These are phyloP conservation scores for Buathra laborator DNA, from an alignment of 2,888 invertebrate species.

Conservation along the genomic window DNA sequence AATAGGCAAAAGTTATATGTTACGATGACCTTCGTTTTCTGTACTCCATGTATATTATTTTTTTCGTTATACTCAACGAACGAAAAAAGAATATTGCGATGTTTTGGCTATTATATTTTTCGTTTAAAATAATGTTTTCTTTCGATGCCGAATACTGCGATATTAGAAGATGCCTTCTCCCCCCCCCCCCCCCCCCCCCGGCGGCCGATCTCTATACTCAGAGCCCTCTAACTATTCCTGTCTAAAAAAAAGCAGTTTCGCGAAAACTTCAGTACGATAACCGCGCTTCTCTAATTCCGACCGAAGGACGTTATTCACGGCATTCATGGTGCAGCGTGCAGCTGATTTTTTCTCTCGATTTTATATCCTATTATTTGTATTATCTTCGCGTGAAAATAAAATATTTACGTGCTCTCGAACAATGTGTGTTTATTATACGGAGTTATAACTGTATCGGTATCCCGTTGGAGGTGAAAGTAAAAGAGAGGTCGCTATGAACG, in stretches of 20 bases:
- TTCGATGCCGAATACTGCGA: too few relatives aligned
- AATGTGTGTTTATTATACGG: not conserved
- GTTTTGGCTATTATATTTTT: too few relatives aligned
- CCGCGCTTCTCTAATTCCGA: not conserved
- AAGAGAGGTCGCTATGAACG: slow-evolving; percentile 10
- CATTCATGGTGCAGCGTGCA: not conserved
- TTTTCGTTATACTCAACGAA: too few relatives aligned
- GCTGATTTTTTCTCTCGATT: not conserved
- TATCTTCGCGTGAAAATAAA: not conserved
- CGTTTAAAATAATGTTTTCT: too few relatives aligned
- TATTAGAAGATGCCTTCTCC: too few relatives aligned
- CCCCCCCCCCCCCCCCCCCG: too few relatives aligned
- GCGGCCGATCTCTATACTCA: too few relatives aligned
- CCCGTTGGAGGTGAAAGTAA: slow-evolving; percentile 56
- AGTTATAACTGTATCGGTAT: not conserved
- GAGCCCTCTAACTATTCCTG: not conserved
- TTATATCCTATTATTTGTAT: not conserved
- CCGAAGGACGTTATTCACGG: not conserved
- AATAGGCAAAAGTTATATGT: too few relatives aligned
- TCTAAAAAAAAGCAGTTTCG: not conserved
- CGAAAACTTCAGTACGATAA: not conserved
- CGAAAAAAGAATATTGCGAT: too few relatives aligned
- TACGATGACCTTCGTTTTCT: too few relatives aligned
- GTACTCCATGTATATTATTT: too few relatives aligned
- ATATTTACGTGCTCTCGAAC: not conserved